Percentiles rank a stretch among this genome's conserved stretches.
Conservation (phyloP, 2,797 vertebrate genomes). For the Limnodromus scolopaceus region DNA sequence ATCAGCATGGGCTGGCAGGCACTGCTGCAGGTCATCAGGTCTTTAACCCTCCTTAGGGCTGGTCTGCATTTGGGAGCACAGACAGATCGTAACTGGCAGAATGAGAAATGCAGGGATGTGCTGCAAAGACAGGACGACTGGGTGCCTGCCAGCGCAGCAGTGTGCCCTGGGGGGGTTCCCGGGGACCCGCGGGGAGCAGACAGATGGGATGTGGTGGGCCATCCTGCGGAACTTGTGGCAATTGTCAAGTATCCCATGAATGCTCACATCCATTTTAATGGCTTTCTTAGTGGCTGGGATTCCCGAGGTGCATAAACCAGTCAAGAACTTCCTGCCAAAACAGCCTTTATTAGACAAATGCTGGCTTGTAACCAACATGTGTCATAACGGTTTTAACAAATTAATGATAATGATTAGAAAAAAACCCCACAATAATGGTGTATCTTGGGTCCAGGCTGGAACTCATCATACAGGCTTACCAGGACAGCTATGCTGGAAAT, state of each 20-base stretch:
- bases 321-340: constrained; percentile 21
- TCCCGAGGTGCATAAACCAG: background rate
- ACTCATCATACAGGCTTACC: background rate
- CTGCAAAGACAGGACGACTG: background rate
- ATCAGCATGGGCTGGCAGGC: background rate
- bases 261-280: background rate
- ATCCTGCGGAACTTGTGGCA: background rate
- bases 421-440: background rate
- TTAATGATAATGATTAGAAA: background rate
- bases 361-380: background rate
- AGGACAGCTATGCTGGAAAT: background rate
- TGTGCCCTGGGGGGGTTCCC: fast-evolving
- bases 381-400: background rate
- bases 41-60: background rate
- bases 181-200: fast-evolving
- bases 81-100: background rate
- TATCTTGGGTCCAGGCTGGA: background rate
- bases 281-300: background rate
- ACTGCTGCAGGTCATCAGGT: background rate
- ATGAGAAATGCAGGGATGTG: background rate
- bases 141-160: background rate
- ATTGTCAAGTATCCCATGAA: background rate
- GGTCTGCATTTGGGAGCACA: background rate
- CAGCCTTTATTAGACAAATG: background rate
- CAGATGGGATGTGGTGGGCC: background rate